phyloP scores from a whole-genome alignment of 2,113 vertebrate species.

The Piaya cayana region DNA sequence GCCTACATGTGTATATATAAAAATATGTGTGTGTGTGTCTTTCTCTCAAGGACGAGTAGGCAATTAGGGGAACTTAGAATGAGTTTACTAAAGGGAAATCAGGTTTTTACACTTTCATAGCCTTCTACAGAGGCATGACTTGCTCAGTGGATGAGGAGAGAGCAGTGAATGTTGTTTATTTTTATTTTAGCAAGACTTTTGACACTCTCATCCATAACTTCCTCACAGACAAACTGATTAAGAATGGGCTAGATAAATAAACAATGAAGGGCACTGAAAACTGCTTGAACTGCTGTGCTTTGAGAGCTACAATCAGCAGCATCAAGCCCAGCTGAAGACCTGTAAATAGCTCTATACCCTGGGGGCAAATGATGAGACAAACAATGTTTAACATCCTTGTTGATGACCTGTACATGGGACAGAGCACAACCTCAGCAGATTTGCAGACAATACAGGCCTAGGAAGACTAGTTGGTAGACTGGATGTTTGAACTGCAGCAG shows the following conservation, averaged over 20 bases:
- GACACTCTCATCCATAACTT: not conserved
- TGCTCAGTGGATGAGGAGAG: not conserved
- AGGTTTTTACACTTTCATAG: not conserved
- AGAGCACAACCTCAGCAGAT: not conserved
- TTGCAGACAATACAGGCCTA: not conserved
- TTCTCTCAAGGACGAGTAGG: not conserved
- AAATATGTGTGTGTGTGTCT: not conserved
- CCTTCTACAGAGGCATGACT: not conserved
- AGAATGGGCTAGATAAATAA: not conserved
- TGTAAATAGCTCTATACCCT: not conserved
- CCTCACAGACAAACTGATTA: not conserved
- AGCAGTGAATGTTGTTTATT: not conserved
- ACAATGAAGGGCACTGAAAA: not conserved
- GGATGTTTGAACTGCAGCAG: not conserved
- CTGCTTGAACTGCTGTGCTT: not conserved
- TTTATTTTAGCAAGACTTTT: not conserved
- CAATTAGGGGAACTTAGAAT: not conserved
- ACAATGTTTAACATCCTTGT: not conserved
- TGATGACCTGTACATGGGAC: not conserved
- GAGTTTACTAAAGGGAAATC: not conserved
- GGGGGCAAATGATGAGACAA: not conserved
- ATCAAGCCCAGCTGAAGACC: not conserved
- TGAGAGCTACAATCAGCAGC: not conserved
- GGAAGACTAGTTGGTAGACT: not conserved
- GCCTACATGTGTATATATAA: too few species aligned